Conservation (phyloP, 92 coral and sea anemone species). For the Porites cylindrica region DNA sequence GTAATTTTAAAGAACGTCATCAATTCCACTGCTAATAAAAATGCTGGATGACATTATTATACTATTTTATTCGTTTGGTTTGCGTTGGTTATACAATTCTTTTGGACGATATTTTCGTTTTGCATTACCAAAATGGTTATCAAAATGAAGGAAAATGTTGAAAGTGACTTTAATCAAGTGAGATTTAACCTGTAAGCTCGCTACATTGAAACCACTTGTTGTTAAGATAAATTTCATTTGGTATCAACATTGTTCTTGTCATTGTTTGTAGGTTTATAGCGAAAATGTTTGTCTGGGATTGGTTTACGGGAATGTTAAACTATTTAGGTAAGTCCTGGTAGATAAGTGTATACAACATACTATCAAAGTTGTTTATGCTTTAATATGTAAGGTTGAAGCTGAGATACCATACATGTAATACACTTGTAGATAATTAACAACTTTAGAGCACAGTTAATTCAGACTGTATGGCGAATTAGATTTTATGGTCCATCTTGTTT, state of each 20-base stretch:
- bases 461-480: too few relatives aligned
- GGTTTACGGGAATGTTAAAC: slow-evolving; percentile 84
- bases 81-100: not conserved
- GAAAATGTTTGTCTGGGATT: slow-evolving; percentile 97
- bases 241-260: not conserved
- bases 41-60: not conserved
- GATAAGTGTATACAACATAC: too few relatives aligned
- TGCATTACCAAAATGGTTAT: not conserved
- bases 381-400: too few relatives aligned
- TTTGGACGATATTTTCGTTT: not conserved
- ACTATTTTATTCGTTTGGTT: not conserved
- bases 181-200: slow-evolving; percentile 31
- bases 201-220: not conserved
- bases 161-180: slow-evolving; percentile 13
- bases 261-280: slow-evolving; percentile 60
- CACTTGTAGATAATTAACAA: too few relatives aligned
- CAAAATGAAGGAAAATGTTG: not conserved
- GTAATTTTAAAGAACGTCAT: slow-evolving; percentile 38
- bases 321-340: slow-evolving; percentile 82
- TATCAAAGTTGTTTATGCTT: not conserved
- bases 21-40: not conserved
- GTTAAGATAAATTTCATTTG: slow-evolving; percentile 6
- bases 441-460: too few relatives aligned
- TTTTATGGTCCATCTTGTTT: too few relatives aligned
- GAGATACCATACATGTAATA: too few relatives aligned